Evolutionary conservation across 1,140 invertebrate genomes (phyloP), one percentile per base, ranked within the genome.

Genomic region (Dryas iulia): DNA sequence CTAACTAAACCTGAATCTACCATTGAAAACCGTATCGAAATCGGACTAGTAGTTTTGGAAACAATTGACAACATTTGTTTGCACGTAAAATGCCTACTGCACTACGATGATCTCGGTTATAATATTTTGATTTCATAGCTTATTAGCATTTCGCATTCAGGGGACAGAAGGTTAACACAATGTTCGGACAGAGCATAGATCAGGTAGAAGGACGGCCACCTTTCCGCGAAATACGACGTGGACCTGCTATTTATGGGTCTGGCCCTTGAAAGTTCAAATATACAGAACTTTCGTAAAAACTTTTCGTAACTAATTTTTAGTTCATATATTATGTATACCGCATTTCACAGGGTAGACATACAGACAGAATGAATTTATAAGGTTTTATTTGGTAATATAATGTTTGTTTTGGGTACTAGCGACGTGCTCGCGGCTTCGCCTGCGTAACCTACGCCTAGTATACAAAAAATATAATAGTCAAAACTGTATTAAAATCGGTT

Each of bases 141-240:
- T 21, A 47, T 47, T 21, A 39, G 39, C 39, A 47, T 47, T 47
- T 18, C 8, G 0, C 14, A 11, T 61, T 52, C 6, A 61, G 24
- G 30, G 25, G 39, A 47, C 4, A 52, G 11, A 30, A 25, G 39
- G 39, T 59, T 58, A 69, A 69, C 73, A 67, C 62, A 58, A 33
- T 54, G 35, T 59, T 67, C 35, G 67, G 60, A 65, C 58, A 62
- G 53, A 47, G 63, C 79, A 83, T 84, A 72, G 72, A 83, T 84
- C 83, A 84, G 73, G 61, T 73, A 80, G 79, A 84, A 65, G 66
- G 68, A 84, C 79, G 81, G 67, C 72, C 66, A 78, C 80, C 82
- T 79, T 81, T 77, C 72, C 59, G 70, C 80, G 72, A 84, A 78
- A 80, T 83, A 84, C 81, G 76, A 74, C 64, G 60, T 66, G 67